Evolutionary conservation across 2,113 vertebrate genomes (phyloP).

Genomic region (Eidolon helvum): DNA sequence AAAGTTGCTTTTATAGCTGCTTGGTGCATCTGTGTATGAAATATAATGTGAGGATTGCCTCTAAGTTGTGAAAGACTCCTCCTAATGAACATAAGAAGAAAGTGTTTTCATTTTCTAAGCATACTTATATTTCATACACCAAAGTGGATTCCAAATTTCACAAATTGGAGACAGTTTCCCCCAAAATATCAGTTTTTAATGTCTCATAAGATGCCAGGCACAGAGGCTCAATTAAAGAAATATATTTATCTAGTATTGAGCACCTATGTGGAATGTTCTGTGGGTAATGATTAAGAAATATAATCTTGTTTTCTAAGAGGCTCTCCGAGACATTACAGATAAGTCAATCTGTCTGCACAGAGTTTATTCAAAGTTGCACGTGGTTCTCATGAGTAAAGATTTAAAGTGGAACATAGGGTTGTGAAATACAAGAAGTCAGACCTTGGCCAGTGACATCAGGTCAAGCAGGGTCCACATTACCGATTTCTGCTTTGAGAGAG

Average conservation of each 20-base stretch:
- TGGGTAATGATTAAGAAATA: neutral
- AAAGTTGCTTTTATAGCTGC: conserved; percentile 65
- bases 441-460: neutral
- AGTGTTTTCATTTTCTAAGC: conserved; percentile 64
- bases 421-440: neutral
- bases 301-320: neutral
- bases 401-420: neutral
- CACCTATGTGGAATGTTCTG: neutral
- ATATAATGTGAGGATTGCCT: conserved; percentile 31
- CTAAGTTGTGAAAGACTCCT: conserved; percentile 54
- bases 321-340: neutral
- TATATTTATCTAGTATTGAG: neutral
- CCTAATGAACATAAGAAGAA: conserved; percentile 64
- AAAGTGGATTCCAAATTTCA: conserved; percentile 46
- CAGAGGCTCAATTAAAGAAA: neutral
- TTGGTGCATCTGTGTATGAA: conserved; percentile 57
- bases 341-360: neutral
- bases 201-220: neutral
- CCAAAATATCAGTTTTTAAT: conserved; percentile 12
- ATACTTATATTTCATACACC: conserved; percentile 60
- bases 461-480: neutral
- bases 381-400: neutral
- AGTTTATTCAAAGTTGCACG: neutral
- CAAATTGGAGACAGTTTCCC: neutral
- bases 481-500: neutral